phyloP scores from a whole-genome alignment of 2,113 vertebrate species.

The Australoheros scitulus region DNA sequence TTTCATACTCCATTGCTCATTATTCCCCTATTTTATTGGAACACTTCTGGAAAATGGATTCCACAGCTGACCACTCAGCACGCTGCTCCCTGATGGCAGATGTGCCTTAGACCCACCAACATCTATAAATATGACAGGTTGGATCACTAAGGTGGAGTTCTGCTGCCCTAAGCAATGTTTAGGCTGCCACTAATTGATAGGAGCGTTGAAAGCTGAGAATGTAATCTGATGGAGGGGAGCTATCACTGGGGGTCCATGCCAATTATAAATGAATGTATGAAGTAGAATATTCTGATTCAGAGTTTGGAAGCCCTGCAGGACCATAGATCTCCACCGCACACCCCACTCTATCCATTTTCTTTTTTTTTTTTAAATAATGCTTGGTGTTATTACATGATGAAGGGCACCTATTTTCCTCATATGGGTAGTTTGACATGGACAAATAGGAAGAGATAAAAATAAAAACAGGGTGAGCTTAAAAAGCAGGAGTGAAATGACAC shows the following conservation, averaged over 20 bases:
- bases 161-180: constrained; percentile 53
- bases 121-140: constrained; percentile 65
- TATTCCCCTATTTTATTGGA: constrained; percentile 54
- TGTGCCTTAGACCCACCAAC: constrained; percentile 25
- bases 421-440: constrained; percentile 53
- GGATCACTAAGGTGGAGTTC: constrained; percentile 41
- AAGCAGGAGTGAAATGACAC: constrained; percentile 41
- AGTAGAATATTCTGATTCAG: constrained; percentile 28
- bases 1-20: constrained; percentile 53
- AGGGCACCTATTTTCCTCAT: constrained; percentile 57
- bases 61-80: constrained; percentile 36
- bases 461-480: constrained; percentile 24
- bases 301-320: constrained; percentile 9
- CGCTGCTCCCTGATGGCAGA: constrained; percentile 30
- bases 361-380: constrained; percentile 13
- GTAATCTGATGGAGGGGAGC: neutral
- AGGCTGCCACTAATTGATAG: constrained; percentile 57
- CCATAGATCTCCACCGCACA: neutral
- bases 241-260: neutral
- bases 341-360: neutral
- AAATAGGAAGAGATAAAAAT: constrained; percentile 52
- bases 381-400: constrained; percentile 43
- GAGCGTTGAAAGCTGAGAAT: constrained; percentile 40
- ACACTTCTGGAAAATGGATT: constrained; percentile 48
- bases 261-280: constrained; percentile 31